Conservation (phyloP, 1,140 invertebrate genomes). For the Elymnias hypermnestra region DNA sequence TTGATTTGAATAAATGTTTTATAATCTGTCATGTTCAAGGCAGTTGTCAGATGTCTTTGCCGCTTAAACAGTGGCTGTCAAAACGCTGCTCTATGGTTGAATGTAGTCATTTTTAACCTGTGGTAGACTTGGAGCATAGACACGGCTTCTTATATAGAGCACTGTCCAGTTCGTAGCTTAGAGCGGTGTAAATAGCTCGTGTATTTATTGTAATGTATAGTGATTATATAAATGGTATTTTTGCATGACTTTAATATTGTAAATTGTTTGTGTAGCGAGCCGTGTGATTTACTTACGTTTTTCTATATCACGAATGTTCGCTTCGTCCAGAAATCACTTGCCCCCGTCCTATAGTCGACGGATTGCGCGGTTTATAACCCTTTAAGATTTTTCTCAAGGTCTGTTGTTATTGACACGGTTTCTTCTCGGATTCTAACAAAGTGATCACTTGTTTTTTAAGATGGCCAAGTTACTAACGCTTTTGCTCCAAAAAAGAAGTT, state of each 20-base stretch:
- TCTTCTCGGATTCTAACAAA: no score
- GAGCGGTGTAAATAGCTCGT: conserved; percentile 39
- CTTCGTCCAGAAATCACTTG: conserved; percentile 15
- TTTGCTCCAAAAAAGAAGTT: no score
- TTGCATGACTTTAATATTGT: conserved; percentile 46
- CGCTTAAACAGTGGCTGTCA: no score
- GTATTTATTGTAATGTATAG: conserved; percentile 30
- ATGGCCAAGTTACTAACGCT: no score
- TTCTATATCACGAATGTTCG: conserved; percentile 8
- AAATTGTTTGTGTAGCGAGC: conserved; percentile 25
- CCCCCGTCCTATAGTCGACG: conserved; percentile 15
- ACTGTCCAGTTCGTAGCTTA: conserved; percentile 37
- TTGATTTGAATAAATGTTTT: no score
- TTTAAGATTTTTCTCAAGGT: background rate
- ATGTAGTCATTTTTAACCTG: background rate
- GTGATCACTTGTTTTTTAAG: no score
- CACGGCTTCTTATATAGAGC: conserved; percentile 9
- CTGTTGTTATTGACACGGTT: background rate
- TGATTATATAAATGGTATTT: conserved; percentile 44
- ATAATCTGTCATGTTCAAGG: no score
- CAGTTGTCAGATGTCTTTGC: no score
- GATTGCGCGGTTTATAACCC: background rate
- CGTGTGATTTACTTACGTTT: conserved; percentile 27
- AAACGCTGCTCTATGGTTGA: no score
- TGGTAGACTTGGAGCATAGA: conserved; percentile 1